Evolutionary conservation across 2,113 vertebrate genomes (phyloP), one percentile per base, ranked within the genome.

Genomic region (Cebus imitator): DNA sequence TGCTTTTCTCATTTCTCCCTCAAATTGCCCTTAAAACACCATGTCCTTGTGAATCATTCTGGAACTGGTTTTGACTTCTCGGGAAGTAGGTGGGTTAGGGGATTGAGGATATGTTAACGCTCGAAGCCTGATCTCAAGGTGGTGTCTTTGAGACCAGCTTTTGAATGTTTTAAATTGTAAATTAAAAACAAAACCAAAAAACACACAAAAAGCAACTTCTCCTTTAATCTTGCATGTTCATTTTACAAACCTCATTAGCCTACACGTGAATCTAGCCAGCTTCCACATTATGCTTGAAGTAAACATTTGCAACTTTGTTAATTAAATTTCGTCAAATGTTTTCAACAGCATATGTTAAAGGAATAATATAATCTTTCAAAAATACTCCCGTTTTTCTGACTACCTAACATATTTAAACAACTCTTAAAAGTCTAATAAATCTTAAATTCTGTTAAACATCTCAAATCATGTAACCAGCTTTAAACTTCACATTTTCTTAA

Each of bases 1-100:
- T 5, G 45, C 9, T 43, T 18, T 66, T 66, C 57, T 6, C 2
- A 6, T 20, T 25, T 48, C 75, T 37, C 43, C 72, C 10, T 23
- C 75, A 5, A 20, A 40, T 61, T 3, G 5, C 6, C 64, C 20
- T 48, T 9, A 43, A n/a, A 20, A n/a, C 40, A 17, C 20, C 0
- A 32, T 1, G 8, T 3, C 43, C 6, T 2, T 25, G 6, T 17
- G 10, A 17, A 0, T 25, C 21, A 35, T 13, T 45, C 73, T 48
- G 58, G 58, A 52, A 32, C 5, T 21, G 35, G 32, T 2, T 64
- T 21, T 23, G 58, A 66, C 6, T 32, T 48, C 32, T 48, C 11
- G 7, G 43, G 3, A 20, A 61, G 58, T 45, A 35, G 27, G 27
- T 7, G 8, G 43, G 32, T 11, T 11, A 5, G 45, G 17, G 25